phyloP scores from a whole-genome alignment of 2,113 vertebrate genomes.

The Leucopternis melanops region DNA sequence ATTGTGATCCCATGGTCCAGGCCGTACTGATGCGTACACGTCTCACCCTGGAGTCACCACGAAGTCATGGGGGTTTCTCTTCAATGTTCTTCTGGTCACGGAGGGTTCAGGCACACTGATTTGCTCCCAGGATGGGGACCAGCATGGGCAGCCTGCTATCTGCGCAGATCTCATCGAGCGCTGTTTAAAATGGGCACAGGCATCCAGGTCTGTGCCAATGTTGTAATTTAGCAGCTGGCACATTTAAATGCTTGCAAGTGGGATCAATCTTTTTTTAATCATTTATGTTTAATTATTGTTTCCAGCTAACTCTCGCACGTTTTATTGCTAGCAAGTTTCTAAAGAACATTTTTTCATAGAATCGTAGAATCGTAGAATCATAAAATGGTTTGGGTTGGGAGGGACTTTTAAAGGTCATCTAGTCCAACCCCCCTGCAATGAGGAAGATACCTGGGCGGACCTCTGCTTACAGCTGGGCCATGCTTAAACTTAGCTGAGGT shows the following conservation, averaged over 20 bases:
- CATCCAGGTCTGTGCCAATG: background rate
- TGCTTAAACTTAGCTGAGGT: background rate
- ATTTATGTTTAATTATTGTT: slow-evolving; percentile 34
- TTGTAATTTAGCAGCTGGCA: slow-evolving; percentile 8
- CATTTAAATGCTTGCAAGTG: background rate
- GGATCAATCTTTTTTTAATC: slow-evolving; percentile 9
- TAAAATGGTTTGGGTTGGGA: background rate
- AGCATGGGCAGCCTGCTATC: background rate
- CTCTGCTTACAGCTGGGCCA: background rate
- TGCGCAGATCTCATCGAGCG: background rate
- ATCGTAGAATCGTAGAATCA: background rate
- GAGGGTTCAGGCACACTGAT: background rate
- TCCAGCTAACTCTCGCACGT: background rate
- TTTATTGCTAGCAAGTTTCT: background rate
- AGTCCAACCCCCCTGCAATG: background rate
- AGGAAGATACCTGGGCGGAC: background rate
- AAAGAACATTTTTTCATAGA: background rate
- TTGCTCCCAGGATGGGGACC: background rate
- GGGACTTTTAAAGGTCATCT: background rate
- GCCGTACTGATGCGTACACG: too few species aligned
- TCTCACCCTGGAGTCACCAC: background rate
- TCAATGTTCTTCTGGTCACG: background rate
- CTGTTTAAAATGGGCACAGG: background rate
- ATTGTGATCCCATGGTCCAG: accelerated
- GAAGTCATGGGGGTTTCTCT: background rate